These are phyloP conservation scores for Manacus vitellinus DNA, from an alignment of 2,113 vertebrate species.

Conservation along the genomic window DNA sequence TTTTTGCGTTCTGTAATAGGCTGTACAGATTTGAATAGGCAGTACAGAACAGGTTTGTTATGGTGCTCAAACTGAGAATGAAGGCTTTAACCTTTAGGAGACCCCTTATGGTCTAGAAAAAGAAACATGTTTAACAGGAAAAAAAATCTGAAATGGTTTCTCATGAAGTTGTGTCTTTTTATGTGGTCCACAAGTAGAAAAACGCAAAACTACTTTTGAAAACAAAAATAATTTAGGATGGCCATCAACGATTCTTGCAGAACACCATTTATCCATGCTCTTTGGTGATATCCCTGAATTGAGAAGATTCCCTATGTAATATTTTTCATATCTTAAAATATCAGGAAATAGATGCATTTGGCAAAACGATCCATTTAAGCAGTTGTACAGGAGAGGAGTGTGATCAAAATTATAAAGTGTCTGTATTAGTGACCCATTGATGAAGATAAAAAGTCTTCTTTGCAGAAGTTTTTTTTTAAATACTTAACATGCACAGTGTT, in stretches of 20 bases:
- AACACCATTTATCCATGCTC: background rate
- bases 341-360: background rate
- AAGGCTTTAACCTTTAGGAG: background rate
- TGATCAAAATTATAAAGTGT: background rate
- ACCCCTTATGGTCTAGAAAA: background rate
- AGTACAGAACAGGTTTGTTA: background rate
- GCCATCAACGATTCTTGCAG: background rate
- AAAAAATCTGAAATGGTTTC: background rate
- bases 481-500: background rate
- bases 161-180: background rate
- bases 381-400: fast-evolving
- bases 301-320: background rate
- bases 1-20: background rate
- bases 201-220: background rate
- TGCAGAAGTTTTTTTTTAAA: background rate
- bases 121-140: background rate
- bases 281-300: background rate
- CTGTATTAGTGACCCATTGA: background rate
- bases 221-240: background rate
- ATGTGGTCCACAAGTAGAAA: background rate
- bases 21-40: background rate
- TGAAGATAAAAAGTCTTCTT: background rate
- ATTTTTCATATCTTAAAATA: background rate
- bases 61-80: background rate
- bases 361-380: background rate